These are phyloP conservation scores for Uropsilus gracilis DNA, from an alignment of 2,113 vertebrate genomes.

Conservation along the genomic window DNA sequence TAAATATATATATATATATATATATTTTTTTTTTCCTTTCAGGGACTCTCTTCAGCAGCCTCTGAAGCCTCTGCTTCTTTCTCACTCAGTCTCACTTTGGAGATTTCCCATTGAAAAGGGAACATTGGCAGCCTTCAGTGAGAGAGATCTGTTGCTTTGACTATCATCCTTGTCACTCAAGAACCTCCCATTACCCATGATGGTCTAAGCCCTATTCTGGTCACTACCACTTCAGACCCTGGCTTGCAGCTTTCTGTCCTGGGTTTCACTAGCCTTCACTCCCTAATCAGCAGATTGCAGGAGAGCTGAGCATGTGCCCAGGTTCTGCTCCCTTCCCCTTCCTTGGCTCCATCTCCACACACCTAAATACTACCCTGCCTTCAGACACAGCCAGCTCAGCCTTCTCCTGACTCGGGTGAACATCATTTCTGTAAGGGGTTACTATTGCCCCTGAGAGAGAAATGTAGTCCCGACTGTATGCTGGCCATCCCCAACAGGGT, in stretches of 20 bases:
- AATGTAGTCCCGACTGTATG: background rate
- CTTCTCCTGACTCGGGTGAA: background rate
- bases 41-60: background rate
- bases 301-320: background rate
- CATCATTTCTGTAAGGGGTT: background rate
- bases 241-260: background rate
- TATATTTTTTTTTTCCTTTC: too few species aligned
- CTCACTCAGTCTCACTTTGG: background rate
- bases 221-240: background rate
- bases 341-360: background rate
- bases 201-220: background rate
- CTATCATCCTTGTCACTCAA: background rate
- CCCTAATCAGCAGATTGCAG: background rate
- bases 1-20: too few species aligned
- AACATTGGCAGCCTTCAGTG: background rate
- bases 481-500: background rate
- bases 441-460: background rate
- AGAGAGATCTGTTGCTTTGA: background rate
- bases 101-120: background rate
- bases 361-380: background rate
- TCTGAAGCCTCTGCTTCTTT: background rate
- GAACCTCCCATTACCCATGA: background rate
- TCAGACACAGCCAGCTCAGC: background rate
- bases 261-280: background rate
- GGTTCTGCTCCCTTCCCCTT: background rate